Conservation (phyloP, 2,888 invertebrate genomes). For the Papilio elwesi region DNA sequence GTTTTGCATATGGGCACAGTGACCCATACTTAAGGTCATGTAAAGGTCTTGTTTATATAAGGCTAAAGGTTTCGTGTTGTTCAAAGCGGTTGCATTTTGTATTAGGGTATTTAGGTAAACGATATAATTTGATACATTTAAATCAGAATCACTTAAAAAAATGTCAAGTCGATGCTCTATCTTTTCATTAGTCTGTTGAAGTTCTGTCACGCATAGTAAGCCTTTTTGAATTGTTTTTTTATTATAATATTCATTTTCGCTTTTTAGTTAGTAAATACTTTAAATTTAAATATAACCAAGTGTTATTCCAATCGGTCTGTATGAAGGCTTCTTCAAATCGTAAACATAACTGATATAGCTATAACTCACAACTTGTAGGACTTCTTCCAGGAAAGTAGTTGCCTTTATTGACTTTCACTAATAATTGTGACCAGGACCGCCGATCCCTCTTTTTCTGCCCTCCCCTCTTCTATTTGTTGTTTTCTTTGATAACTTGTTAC, state of each 20-base stretch:
- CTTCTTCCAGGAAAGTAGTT: not conserved
- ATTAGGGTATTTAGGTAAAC: not conserved
- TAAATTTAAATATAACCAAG: too few relatives aligned
- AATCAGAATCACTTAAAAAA: too few relatives aligned
- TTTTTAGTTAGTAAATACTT: too few relatives aligned
- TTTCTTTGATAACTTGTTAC: not conserved
- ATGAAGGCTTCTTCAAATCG: too few relatives aligned
- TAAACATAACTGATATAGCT: too few relatives aligned
- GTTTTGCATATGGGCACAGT: conserved; percentile 8
- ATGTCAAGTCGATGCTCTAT: too few relatives aligned
- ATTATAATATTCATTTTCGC: too few relatives aligned
- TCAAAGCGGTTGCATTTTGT: conserved; percentile 6
- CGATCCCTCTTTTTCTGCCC: not conserved
- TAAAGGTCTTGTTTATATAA: conserved; percentile 2
- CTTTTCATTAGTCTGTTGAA: too few relatives aligned
- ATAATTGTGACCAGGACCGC: not conserved
- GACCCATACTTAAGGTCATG: conserved; percentile 11
- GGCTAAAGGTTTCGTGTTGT: not conserved
- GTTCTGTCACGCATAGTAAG: too few relatives aligned
- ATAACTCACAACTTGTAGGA: not conserved
- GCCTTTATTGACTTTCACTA: not conserved
- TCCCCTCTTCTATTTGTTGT: not conserved
- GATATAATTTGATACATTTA: too few relatives aligned
- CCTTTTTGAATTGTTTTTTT: too few relatives aligned
- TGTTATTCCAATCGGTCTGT: too few relatives aligned